Base-by-base conservation (phyloP, 2,888 invertebrate genomes). In the Sesia bembeciformis region DNA sequence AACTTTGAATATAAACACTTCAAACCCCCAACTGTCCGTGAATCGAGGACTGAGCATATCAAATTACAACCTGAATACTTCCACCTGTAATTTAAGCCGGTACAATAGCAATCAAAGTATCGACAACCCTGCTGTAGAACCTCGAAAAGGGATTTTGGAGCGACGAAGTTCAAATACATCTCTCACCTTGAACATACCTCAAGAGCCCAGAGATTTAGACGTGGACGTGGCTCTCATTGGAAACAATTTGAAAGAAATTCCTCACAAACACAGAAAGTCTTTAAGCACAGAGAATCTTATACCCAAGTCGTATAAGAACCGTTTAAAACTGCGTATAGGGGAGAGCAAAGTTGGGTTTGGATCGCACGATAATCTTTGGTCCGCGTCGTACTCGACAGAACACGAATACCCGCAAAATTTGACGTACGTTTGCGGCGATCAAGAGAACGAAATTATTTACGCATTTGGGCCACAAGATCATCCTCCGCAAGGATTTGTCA, bases 101-200 rank as follows among this genome's bases (percentile, higher is more conserved):
- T 87, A 87, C 60, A 89, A 89, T 61, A 90, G 90, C 54, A 89
- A 88, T 55, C 78, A 80, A 49, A 90, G 90, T 53, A 90, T 90
- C 51, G 90, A 90, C 40, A 84, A 80, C 8, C 66, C 77, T 0
- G 62, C 70, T 0, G 57, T 66, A 0, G 88, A 89, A 64, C 81
- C 78, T 0, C 74, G 76, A 0, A 94, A 94, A 67, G 94, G 94
- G 7, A 88, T 94, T 52, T 74, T 94, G 52, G 94, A 94, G 68
- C 90, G 96, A 60, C 90, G 96, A 40, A 95, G 95, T 50, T 96
- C 96, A 0, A 96, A 95, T 70, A 95, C 96, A 0, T 96, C 95
- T 53, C 81, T 96, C 5, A 96, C 96, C 0, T 90, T 96, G 1
- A 90, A 90, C 57, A 83, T 90, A 46, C 80, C 82, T 0, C 79